A percentile compares a stretch with the other conserved stretches of the same genome.
Conservation (phyloP, 2,797 vertebrate species). For the Sebastes iracundus region DNA sequence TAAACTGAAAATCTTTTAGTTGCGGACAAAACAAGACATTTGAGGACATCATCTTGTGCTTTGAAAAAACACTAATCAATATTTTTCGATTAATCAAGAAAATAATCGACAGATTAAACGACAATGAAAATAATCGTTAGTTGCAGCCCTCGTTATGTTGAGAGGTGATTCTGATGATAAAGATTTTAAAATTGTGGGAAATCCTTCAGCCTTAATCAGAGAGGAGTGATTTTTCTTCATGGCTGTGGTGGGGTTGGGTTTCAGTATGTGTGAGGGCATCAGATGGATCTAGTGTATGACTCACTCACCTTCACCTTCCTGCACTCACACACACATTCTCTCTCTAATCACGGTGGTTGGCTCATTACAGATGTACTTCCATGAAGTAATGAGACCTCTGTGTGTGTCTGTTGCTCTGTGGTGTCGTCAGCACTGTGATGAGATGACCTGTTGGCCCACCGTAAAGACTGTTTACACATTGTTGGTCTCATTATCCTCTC, state of each 20-base stretch:
- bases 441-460: background rate
- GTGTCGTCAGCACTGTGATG: background rate
- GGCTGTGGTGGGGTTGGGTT: too few species aligned
- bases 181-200: too few species aligned
- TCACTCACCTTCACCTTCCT: background rate
- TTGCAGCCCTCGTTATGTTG: too few species aligned
- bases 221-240: too few species aligned
- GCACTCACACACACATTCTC: background rate
- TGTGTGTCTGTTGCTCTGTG: background rate
- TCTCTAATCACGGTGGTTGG: background rate
- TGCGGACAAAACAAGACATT: too few species aligned
- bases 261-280: background rate
- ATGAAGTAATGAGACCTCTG: slow-evolving; percentile 27
- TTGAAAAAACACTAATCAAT: fast-evolving
- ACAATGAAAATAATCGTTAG: too few species aligned
- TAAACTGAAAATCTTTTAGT: too few species aligned
- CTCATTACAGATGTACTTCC: slow-evolving; percentile 5
- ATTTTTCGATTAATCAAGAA: too few species aligned
- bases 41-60: too few species aligned
- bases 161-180: too few species aligned
- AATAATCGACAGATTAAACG: fast-evolving
- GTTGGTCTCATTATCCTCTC: background rate
- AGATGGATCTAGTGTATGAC: background rate
- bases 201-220: too few species aligned
- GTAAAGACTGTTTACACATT: background rate